Evolutionary conservation across 1,140 invertebrate species (phyloP), one percentile per base, ranked within the genome.

Genomic region (Notospermus geniculatus): DNA sequence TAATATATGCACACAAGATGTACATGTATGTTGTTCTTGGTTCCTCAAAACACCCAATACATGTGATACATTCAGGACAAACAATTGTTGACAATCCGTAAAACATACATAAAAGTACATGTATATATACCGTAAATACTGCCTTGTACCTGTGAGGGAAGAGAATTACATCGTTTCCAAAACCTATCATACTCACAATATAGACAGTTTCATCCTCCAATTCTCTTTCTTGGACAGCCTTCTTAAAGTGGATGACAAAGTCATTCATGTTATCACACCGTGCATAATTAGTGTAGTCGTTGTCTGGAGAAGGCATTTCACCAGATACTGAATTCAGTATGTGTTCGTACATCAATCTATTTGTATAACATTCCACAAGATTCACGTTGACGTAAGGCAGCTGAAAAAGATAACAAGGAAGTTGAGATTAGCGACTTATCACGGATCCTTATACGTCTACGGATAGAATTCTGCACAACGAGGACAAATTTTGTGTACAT

Each of bases 301-400:
- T 65, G 9, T 53, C 22, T 2, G 60, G 43, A 22, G 39, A 58
- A 11, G 28, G 63, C 1, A 19, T 25, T 36, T 54, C 36, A 15
- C 53, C 69, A 11, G 77, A 74, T 5, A 93, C 75, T 57, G 85
- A 84, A 52, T 84, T 84, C 27, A 93, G 63, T 23, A 92, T 87
- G n/a, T 85, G 85, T 77, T 93, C 90, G 71, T 88, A 89, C 43
- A 93, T 80, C 55, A 91, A 86, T 80, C 87, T 88, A 1, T 83
- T 78, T n/a, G 85, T 86, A 71, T 89, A 89, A 72, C 89, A 90
- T 75, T 94, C 91, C 5, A 92, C 84, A 74, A 90, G 90, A 77
- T 93, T 91, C n/a, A 93, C 78, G 52, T 86, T 75, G 25, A 88
- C 86, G 69, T 85, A 81, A 4, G 70, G 72, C n/a, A 80, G 73